A percentile compares a stretch with the other conserved stretches of the same genome.
These are phyloP conservation scores for Drosophila maculinotata DNA, from an alignment of 2,888 invertebrate genomes.

Conservation along the genomic window DNA sequence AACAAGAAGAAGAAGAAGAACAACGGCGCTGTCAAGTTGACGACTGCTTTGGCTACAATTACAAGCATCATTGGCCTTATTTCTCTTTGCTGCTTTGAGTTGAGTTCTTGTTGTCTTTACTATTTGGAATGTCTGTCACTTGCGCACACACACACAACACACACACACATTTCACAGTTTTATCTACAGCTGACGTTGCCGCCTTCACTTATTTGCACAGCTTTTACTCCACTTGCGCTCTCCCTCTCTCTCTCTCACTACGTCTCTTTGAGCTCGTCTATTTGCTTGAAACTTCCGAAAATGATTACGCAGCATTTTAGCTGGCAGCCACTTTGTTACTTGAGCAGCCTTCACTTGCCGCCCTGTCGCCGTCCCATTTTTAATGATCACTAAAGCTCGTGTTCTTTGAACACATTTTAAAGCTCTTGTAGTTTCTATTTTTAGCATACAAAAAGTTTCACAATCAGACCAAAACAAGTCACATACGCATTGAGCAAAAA, in stretches of 20 bases:
- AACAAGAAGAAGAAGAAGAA: constrained; percentile 43
- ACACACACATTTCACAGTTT: constrained; percentile 20
- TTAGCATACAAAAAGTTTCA: constrained; percentile 42
- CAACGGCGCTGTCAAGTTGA: constrained; percentile 31
- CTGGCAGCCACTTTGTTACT: constrained; percentile 53
- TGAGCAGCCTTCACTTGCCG: constrained; percentile 27
- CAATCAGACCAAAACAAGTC: constrained; percentile 25
- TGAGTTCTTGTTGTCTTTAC: constrained; percentile 42
- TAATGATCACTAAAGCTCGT: constrained; percentile 44
- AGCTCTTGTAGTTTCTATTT: constrained; percentile 57
- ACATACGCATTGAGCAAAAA: constrained; percentile 13
- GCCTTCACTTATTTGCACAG: constrained; percentile 66
- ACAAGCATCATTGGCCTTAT: constrained; percentile 80
- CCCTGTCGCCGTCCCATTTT: constrained; percentile 1
- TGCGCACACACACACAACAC: constrained; percentile 8
- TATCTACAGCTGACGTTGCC: constrained; percentile 65
- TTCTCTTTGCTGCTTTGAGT: constrained; percentile 41
- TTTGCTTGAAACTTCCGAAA: constrained; percentile 69
- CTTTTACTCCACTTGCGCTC: constrained; percentile 55
- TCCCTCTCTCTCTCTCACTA: background rate
- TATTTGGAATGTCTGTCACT: constrained; percentile 48
- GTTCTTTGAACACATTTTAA: constrained; percentile 30
- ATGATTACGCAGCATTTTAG: constrained; percentile 75
- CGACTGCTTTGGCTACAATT: constrained; percentile 65
- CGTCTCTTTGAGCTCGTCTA: constrained; percentile 30